Conservation (phyloP, 2,797 vertebrate species). For the Coranthus polyacanthus region DNA sequence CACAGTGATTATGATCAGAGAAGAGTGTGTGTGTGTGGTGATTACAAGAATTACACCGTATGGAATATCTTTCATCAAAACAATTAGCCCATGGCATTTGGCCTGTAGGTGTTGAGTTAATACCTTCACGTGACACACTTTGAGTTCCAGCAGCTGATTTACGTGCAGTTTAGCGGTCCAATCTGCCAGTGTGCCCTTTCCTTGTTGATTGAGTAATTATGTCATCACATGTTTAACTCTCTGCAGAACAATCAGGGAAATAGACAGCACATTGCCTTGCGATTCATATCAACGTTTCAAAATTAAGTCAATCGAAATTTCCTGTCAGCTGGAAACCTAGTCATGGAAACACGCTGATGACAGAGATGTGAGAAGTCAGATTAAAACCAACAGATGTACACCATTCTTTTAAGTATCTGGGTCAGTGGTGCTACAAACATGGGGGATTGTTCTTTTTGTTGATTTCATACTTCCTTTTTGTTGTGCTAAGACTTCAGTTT, state of each 20-base stretch:
- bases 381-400: conserved; percentile 54
- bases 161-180: not conserved
- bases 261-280: not conserved
- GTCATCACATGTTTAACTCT: not conserved
- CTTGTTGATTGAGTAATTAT: not conserved
- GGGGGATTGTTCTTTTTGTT: no score
- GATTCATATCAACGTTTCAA: not conserved
- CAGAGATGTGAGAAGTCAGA: conserved; percentile 20
- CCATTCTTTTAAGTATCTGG: conserved; percentile 18
- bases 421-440: no score
- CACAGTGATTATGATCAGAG: conserved; percentile 10
- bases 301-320: not conserved
- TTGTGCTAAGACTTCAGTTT: no score
- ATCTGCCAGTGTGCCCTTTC: not conserved
- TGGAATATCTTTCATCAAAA: conserved; percentile 31
- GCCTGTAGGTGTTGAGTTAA: conserved; percentile 6
- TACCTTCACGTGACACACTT: not conserved
- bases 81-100: not conserved
- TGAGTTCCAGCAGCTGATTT: conserved; percentile 16
- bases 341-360: conserved; percentile 21
- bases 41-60: conserved; percentile 12
- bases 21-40: conserved; percentile 3
- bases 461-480: no score
- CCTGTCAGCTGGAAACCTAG: conserved; percentile 26
- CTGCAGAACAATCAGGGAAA: conserved; percentile 8